phyloP scores from a whole-genome alignment of 1,140 invertebrate genomes.

The Drosophila takahashii region DNA sequence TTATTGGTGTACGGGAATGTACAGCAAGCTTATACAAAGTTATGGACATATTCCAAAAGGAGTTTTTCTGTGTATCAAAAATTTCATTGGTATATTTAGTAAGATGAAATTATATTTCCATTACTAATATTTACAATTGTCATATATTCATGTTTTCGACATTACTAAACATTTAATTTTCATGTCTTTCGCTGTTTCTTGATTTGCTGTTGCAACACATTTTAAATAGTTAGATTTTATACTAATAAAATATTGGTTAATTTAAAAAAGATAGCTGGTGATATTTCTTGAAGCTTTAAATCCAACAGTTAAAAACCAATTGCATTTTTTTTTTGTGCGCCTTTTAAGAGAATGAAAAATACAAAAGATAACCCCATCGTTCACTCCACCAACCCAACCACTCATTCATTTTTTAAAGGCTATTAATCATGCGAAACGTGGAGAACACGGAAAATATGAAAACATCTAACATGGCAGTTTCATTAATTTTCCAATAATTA shows the following conservation, averaged over 20 bases:
- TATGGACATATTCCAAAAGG: neutral
- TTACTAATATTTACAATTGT: too few species aligned
- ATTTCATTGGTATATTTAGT: too few species aligned
- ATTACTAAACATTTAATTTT: too few species aligned
- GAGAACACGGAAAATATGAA: slow-evolving; percentile 52
- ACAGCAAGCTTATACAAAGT: neutral
- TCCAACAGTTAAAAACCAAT: neutral
- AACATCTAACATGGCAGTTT: slow-evolving; percentile 74
- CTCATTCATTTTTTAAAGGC: slow-evolving; percentile 11
- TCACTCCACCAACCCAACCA: neutral
- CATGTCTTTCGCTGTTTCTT: too few species aligned
- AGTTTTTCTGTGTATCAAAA: too few species aligned
- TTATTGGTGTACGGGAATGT: slow-evolving; percentile 38
- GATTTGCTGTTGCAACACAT: too few species aligned
- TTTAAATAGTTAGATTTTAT: too few species aligned
- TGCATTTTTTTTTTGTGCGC: neutral
- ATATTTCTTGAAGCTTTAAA: neutral
- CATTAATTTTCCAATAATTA: slow-evolving; percentile 83
- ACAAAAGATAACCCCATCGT: slow-evolving; percentile 19
- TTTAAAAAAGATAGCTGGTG: too few species aligned
- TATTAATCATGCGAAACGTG: slow-evolving; percentile 72
- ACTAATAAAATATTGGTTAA: too few species aligned
- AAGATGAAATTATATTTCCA: too few species aligned
- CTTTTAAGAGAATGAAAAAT: neutral
- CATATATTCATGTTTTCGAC: too few species aligned